Base-by-base conservation (phyloP, 2,113 vertebrate genomes). In the Pseudorectes ferrugineus region DNA sequence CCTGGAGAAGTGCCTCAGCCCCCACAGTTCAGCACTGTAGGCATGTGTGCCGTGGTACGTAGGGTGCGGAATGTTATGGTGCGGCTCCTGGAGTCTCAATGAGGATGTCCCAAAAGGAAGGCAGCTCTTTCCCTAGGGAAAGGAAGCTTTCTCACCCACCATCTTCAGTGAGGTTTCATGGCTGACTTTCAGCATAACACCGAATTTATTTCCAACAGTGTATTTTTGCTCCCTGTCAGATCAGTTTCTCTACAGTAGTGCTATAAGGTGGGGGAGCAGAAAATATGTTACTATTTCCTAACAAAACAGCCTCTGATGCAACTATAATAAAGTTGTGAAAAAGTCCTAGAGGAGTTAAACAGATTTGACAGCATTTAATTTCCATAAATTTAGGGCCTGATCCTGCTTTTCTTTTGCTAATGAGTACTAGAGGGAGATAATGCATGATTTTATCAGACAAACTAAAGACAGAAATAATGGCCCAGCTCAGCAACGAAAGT, bases 291-390 rank as follows among this genome's bases (percentile, higher is more conserved):
- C 78, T 91, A 93, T 95, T 92, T 95, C 94, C 80, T 77, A 94
- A 97, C 95, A 95, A 92, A 86, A 84, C 83, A 97, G 88, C 52
- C 78, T 96, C 80, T 93, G 93, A 97, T 95, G 95, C 82, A 97
- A 95, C 82, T 66, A 74, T 83, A 74, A 96, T 63, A 78, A 94
- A 96, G 95, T 86, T 93, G 68, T 94, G 88, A 95, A 96, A 93
- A 95, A 95, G 73, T 96, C 85, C 79, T 96, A 91, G 40, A 96
- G 89, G 90, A 97, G 58, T 94, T 94, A 97, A 87, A 94, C 82
- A 65, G 55, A 92, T 92, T 86, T 94, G 93, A 85, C 74, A 92
- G 84, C 87, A 93, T 92, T 94, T 91, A 70, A 93, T 87, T 97
- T 83, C 58, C 83, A 89, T 95, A 95, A 70, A 92, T 95, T 93